A percentile compares a stretch with the other conserved stretches of the same genome.
Conservation (phyloP, 2,888 invertebrate genomes). For the Aquatica leii region DNA sequence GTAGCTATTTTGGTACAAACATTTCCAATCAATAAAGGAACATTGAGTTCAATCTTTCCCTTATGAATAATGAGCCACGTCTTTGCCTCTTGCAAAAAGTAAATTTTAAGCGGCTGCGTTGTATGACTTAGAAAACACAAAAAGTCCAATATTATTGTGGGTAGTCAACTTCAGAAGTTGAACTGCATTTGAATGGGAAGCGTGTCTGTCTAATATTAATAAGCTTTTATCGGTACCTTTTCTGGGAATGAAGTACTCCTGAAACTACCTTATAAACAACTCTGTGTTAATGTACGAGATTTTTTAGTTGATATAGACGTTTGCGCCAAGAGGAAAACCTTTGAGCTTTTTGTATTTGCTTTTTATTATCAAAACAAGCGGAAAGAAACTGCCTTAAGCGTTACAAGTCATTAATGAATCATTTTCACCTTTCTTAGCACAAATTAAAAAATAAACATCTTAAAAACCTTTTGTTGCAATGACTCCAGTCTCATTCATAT, state of each 20-base stretch:
- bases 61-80: neutral
- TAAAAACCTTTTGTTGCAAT: too few relatives aligned
- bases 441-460: too few relatives aligned
- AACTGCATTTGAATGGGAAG: too few relatives aligned
- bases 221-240: neutral
- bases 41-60: neutral
- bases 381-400: neutral
- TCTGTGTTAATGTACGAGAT: neutral
- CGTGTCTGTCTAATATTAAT: too few relatives aligned
- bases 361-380: neutral
- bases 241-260: neutral
- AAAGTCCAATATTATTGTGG: neutral
- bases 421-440: too few relatives aligned
- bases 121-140: neutral
- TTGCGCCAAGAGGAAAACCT: neutral
- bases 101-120: neutral
- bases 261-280: neutral
- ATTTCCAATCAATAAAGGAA: neutral
- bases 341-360: neutral
- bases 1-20: neutral
- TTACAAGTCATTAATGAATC: neutral
- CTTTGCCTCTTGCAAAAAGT: neutral
- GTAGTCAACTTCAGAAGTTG: neutral
- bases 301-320: neutral
- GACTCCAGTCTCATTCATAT: neutral